These are phyloP conservation scores for Andricus curvator DNA, from an alignment of 2,888 invertebrate genomes.

Conservation along the genomic window DNA sequence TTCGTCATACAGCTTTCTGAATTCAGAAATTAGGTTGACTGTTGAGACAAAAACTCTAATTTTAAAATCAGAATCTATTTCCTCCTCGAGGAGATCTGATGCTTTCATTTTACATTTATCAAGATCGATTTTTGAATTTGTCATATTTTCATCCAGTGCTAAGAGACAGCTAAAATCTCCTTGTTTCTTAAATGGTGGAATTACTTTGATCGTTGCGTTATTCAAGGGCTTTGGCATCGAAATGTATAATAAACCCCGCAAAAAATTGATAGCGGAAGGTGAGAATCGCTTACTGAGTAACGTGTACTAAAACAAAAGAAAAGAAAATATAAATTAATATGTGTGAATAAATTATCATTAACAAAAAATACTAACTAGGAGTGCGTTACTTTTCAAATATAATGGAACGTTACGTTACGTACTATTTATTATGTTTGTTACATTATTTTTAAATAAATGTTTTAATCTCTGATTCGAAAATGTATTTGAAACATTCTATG, in stretches of 20 bases:
- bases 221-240: constrained; percentile 83
- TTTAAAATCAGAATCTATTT: constrained; percentile 84
- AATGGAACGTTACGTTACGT: not conserved
- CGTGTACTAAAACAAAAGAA: constrained; percentile 82
- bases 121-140: constrained; percentile 68
- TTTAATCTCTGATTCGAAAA: no score
- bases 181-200: constrained; percentile 85
- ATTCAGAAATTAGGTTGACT: constrained; percentile 82
- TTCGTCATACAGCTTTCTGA: constrained; percentile 70
- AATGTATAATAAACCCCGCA: constrained; percentile 87
- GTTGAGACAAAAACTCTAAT: constrained; percentile 81
- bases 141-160: constrained; percentile 80
- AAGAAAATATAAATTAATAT: not conserved
- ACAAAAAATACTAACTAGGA: not conserved
- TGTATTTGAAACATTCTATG: no score
- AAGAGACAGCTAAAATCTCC: constrained; percentile 81
- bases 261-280: constrained; percentile 89
- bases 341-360: not conserved
- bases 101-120: constrained; percentile 78
- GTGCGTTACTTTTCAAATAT: not conserved
- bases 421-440: no score
- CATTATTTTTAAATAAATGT: no score
- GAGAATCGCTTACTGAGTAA: constrained; percentile 88
- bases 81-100: constrained; percentile 80
- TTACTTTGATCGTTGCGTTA: constrained; percentile 81